A percentile compares a stretch with the other conserved stretches of the same genome.
Conservation (phyloP, 2,797 vertebrate genomes). For the Holocentrus rufus region DNA sequence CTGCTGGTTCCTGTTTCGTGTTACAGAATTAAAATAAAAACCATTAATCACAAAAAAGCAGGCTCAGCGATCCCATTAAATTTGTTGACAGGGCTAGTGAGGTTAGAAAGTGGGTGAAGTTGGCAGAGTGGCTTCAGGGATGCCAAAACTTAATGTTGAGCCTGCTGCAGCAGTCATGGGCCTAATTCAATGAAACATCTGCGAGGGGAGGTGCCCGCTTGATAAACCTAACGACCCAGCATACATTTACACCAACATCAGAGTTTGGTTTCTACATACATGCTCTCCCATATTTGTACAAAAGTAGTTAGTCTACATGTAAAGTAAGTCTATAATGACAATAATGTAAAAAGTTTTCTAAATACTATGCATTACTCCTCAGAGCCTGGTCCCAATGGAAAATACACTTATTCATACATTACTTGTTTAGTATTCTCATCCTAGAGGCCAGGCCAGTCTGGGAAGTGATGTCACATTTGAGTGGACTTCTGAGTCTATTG, state of each 20-base stretch:
- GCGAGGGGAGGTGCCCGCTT: constrained; percentile 46
- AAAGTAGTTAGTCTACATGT: not conserved
- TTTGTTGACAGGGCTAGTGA: too few species aligned
- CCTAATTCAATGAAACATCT: constrained; percentile 63
- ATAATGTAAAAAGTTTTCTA: too few species aligned
- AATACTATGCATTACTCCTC: too few species aligned
- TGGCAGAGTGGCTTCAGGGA: too few species aligned
- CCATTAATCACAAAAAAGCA: too few species aligned
- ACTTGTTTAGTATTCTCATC: constrained; percentile 8
- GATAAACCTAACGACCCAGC: constrained; percentile 57
- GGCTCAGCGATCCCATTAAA: too few species aligned
- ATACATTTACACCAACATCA: constrained; percentile 4
- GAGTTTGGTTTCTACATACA: not conserved
- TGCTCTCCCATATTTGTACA: constrained; percentile 6
- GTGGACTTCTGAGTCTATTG: constrained; percentile 32
- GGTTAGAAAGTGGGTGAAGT: too few species aligned
- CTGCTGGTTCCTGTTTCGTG: too few species aligned
- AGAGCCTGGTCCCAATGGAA: too few species aligned
- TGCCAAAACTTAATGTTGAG: too few species aligned
- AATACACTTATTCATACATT: not conserved
- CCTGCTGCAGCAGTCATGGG: constrained; percentile 30
- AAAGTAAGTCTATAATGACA: too few species aligned
- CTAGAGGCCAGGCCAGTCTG: constrained; percentile 5
- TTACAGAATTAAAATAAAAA: too few species aligned
- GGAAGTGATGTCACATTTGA: not conserved